A percentile compares a stretch with the other conserved stretches of the same genome.
phyloP scores from a whole-genome alignment of 2,113 vertebrate genomes.

The Epinephelus cyanopodus region DNA sequence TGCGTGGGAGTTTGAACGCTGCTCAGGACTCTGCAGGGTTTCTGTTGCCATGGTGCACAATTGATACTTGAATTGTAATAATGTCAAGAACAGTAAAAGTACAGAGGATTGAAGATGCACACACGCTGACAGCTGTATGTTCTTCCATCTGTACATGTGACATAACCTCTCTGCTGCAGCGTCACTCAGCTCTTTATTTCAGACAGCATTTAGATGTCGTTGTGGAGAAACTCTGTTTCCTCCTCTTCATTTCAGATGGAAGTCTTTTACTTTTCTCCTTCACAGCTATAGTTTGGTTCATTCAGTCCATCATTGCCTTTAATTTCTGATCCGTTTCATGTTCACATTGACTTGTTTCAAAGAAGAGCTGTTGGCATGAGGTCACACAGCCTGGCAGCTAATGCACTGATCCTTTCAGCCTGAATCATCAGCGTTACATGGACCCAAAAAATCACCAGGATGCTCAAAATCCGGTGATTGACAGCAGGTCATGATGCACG shows the following conservation, averaged over 20 bases:
- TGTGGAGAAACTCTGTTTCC: neutral
- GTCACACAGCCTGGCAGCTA: neutral
- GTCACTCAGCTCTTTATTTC: neutral
- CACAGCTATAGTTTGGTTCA: neutral
- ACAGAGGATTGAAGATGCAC: neutral
- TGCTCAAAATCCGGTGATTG: too few species aligned
- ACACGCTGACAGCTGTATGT: slow-evolving; percentile 19
- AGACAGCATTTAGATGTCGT: neutral
- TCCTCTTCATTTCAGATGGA: too few species aligned
- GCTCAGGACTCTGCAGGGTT: slow-evolving; percentile 20
- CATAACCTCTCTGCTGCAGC: neutral
- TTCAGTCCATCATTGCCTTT: neutral
- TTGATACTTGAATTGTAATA: slow-evolving; percentile 39
- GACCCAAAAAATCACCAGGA: neutral
- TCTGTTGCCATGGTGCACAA: slow-evolving; percentile 63
- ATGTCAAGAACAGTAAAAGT: slow-evolving; percentile 11
- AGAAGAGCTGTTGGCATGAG: neutral
- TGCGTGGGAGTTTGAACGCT: slow-evolving; percentile 54
- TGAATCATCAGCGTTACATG: neutral
- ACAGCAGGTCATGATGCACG: too few species aligned
- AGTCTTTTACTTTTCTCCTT: neutral
- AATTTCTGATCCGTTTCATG: neutral
- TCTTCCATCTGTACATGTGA: slow-evolving; percentile 7
- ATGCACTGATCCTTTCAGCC: neutral
- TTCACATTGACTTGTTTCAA: neutral